Conservation (phyloP, 2,888 invertebrate genomes). For the Pristionchus entomophagus region DNA sequence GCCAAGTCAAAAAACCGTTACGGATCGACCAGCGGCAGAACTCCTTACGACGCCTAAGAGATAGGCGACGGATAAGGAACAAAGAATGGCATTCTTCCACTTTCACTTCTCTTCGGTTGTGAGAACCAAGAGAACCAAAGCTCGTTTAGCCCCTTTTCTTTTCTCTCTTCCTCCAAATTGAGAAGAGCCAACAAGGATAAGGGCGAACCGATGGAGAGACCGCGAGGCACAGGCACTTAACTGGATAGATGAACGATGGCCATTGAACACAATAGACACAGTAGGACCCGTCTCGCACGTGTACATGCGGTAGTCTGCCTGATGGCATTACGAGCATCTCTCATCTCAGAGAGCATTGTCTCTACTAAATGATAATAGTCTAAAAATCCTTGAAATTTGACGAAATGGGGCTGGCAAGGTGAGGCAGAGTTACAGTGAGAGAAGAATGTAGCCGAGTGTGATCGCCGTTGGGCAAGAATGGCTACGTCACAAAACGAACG, state of each 20-base stretch:
- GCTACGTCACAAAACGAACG: conserved; percentile 6
- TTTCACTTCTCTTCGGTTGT: conserved; percentile 17
- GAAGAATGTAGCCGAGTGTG: conserved; percentile 6
- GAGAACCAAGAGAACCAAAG: not conserved
- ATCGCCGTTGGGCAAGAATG: not conserved
- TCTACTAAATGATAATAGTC: too few relatives aligned
- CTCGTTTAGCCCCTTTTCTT: not conserved
- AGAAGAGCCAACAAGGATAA: not conserved
- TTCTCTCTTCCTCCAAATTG: not conserved
- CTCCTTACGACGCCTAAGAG: not conserved
- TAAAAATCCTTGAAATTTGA: too few relatives aligned
- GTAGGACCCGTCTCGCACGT: too few relatives aligned
- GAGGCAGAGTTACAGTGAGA: not conserved
- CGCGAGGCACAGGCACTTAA: not conserved
- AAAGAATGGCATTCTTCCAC: conserved; percentile 14
- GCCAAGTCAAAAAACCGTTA: not conserved
- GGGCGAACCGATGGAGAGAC: not conserved
- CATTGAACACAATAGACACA: too few relatives aligned
- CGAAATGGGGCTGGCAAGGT: too few relatives aligned
- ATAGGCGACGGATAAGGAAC: not conserved
- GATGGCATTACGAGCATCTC: too few relatives aligned
- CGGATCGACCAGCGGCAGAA: not conserved
- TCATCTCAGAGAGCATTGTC: too few relatives aligned
- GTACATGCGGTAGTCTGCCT: too few relatives aligned
- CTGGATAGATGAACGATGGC: too few relatives aligned